Base-by-base conservation (phyloP, 2,888 invertebrate species). In the Stegana nigrithorax region DNA sequence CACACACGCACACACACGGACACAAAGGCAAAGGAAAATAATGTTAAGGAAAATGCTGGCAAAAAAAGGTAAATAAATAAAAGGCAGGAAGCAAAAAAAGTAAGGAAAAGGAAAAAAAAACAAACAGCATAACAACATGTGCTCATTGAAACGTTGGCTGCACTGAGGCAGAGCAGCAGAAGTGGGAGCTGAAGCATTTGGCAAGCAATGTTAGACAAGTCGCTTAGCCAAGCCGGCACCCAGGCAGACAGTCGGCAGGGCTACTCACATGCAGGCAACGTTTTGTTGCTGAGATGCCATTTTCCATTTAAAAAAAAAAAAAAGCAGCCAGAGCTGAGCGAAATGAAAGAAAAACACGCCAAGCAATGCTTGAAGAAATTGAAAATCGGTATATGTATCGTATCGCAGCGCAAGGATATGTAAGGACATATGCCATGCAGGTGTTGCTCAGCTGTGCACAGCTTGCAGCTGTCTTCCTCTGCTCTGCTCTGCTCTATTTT, bases 61-160 rank as follows among this genome's bases (percentile, higher is more conserved):
- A n/a, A 17, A 60, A 64, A 68, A 59, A 71, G 67, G 66, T 70
- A 73, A 69, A 72, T 73, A 77, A 75, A 73, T 73, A 71, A 70
- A 72, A 68, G 66, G 64, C 68, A 68, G 65, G 65, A 68, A 70
- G 70, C 60, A 67, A 76, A 70, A 71, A 78, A 65, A 61, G 63
- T 58, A 71, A 65, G 65, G 65, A 72, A 65, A 65, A 67, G 39
- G 21, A 62, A 73, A 68, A 63, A 63, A 57, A 59, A 29, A 51
- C 36, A 57, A 56, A 25, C 50, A 27, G 57, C 26, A 56, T n/a
- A 44, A 27, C 27, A 50, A 62, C 45, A 50, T 50, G 25, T 50
- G 50, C 50, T 50, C 25, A 14, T 25, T 26, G 32, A 59, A 45
- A 45, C 26, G 36, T 32, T 25, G 14, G 39, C 10, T 39, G 39